Conservation (phyloP, 2,888 invertebrate genomes). For the Mythimna albipuncta region DNA sequence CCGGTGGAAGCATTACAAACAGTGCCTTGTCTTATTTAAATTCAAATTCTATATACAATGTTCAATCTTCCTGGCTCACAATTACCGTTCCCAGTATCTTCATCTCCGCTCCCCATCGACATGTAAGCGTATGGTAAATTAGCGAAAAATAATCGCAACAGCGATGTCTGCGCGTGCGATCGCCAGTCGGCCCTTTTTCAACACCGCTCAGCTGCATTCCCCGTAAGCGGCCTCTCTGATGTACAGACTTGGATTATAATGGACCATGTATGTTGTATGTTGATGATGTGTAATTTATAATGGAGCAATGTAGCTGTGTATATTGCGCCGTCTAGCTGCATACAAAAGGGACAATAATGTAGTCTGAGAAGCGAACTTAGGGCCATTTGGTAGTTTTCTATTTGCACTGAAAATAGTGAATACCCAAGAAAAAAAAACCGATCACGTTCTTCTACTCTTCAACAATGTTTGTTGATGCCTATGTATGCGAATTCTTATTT, state of each 20-base stretch:
- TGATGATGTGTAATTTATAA: slow-evolving; percentile 51
- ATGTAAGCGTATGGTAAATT: slow-evolving; percentile 81
- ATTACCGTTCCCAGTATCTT: slow-evolving; percentile 58
- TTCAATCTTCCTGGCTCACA: slow-evolving; percentile 40
- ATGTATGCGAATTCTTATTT: neutral
- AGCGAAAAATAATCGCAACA: slow-evolving; percentile 83
- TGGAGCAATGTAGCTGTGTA: slow-evolving; percentile 35
- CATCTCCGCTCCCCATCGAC: slow-evolving; percentile 72
- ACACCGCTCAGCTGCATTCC: slow-evolving; percentile 62
- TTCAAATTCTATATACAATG: slow-evolving; percentile 27
- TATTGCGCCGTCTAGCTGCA: slow-evolving; percentile 30
- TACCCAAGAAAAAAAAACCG: neutral
- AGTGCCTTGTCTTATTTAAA: neutral
- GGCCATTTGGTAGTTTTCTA: neutral
- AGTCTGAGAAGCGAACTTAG: neutral
- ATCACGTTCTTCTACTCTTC: neutral
- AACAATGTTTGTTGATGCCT: neutral
- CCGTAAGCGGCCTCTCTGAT: slow-evolving; percentile 61
- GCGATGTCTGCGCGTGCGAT: slow-evolving; percentile 61
- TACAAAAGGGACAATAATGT: slow-evolving; percentile 28
- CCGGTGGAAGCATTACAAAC: neutral
- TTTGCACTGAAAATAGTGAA: neutral
- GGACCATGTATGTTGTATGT: slow-evolving; percentile 45
- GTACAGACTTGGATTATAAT: slow-evolving; percentile 50
- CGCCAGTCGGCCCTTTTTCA: slow-evolving; percentile 59